Base-by-base conservation (phyloP, 2,113 vertebrate species). In the Mionectes macconnelli region DNA sequence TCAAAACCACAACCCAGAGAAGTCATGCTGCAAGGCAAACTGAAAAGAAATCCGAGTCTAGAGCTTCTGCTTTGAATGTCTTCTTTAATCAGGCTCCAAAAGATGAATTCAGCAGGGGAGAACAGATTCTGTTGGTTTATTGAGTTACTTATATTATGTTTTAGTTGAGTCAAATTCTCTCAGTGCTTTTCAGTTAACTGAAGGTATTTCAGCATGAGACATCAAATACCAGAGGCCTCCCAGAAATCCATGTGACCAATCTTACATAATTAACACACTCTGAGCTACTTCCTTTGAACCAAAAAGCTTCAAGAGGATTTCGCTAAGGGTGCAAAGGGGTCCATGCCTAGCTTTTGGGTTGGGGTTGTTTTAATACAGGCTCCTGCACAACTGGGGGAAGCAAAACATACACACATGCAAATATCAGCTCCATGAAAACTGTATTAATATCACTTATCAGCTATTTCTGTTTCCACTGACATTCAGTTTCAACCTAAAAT, bases 61-160 rank as follows among this genome's bases (percentile, higher is more conserved):
- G 59, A 88, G 30, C 40, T 70, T 95, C 82, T 93, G 67, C 82
- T 85, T 77, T 84, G 42, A 94, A 81, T 68, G 85, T 33, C 90
- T 14, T 76, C 55, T 94, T 84, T 88, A 94, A 94, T 94, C 72
- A 75, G 52, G 33, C 66, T 95, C 88, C 9, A 25, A 53, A 60
- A 40, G 55, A 90, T 52, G 5, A 83, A 93, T 90, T 86, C 91
- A 74, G 66, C 37, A 80, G 33, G n/a, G 53, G 24, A 83, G 28
- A 67, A 72, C 31, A 76, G 39, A 55, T 31, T 27, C 75, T 67
- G 42, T 13, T 42, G 44, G 59, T 74, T 94, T 86, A 86, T 93
- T 92, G 86, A 82, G 70, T 73, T 82, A 81, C 18, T 82, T 91
- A 60, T 73, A 91, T 79, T 70, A 84, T 74, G 33, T 60, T 87